A percentile compares a stretch with the other conserved stretches of the same genome.
These are phyloP conservation scores for Tetropium fuscum DNA, from an alignment of 2,888 invertebrate species.

Conservation along the genomic window DNA sequence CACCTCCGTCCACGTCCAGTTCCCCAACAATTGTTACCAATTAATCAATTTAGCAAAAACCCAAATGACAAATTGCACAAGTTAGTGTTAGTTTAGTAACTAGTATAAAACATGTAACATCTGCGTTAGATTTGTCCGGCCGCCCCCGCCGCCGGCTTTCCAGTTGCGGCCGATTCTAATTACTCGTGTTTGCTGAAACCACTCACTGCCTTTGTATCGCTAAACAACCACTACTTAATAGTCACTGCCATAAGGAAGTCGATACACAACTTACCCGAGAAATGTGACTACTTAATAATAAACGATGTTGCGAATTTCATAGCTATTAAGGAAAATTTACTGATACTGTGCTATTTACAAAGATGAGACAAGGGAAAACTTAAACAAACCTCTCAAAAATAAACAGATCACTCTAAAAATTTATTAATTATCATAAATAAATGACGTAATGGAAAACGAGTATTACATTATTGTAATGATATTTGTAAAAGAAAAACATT, in stretches of 20 bases:
- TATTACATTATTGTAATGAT: no score
- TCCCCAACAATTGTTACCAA: slow-evolving; percentile 44
- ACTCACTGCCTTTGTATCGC: slow-evolving; percentile 16
- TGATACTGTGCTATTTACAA: no score
- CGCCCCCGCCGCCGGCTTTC: slow-evolving; percentile 34
- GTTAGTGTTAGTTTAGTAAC: slow-evolving; percentile 53
- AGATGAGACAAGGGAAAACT: no score
- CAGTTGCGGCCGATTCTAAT: slow-evolving; percentile 49
- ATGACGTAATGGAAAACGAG: no score
- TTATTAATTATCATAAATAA: no score
- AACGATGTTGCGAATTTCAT: no score
- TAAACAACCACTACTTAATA: slow-evolving; percentile 20
- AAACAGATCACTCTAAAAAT: no score
- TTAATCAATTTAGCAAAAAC: slow-evolving; percentile 56
- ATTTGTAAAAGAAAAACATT: no score
- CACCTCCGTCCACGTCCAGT: slow-evolving; percentile 14
- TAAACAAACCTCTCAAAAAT: no score
- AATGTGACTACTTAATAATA: no score
- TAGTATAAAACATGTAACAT: slow-evolving; percentile 59
- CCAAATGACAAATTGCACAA: slow-evolving; percentile 56
- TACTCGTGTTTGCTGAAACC: slow-evolving; percentile 41
- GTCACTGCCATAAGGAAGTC: slow-evolving; percentile 10
- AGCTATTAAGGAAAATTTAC: no score
- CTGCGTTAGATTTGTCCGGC: slow-evolving; percentile 56
- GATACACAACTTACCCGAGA: slow-evolving; percentile 14